Evolutionary conservation across 2,888 invertebrate species (phyloP).

Genomic region (Sthenelais limicola): DNA sequence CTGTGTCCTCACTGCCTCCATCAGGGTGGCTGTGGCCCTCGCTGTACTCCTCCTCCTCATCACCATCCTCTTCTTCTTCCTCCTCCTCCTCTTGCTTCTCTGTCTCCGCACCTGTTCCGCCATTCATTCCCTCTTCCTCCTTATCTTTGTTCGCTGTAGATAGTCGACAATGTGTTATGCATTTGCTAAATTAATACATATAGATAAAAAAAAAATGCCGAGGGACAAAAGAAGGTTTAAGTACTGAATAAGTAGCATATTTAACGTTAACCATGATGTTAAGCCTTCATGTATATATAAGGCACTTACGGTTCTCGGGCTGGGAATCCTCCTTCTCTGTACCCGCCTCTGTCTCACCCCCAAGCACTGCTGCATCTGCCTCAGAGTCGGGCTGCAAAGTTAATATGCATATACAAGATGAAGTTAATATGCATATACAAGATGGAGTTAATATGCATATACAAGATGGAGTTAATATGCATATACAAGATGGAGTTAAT

Average conservation of each 20-base stretch:
- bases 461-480: too few species aligned
- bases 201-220: too few species aligned
- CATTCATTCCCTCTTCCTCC: slow-evolving; percentile 3
- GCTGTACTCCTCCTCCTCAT: slow-evolving; percentile 37
- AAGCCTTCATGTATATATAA: too few species aligned
- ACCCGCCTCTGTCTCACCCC: slow-evolving; percentile 5
- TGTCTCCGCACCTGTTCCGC: slow-evolving; percentile 47
- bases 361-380: slow-evolving; percentile 21
- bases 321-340: slow-evolving; percentile 4
- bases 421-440: too few species aligned
- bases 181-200: too few species aligned
- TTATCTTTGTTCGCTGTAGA: not conserved
- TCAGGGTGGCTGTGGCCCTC: slow-evolving; percentile 48
- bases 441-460: too few species aligned
- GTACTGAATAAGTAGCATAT: too few species aligned
- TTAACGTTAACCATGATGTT: too few species aligned
- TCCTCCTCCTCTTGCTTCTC: slow-evolving; percentile 50
- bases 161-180: too few species aligned
- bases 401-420: too few species aligned
- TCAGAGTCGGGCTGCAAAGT: slow-evolving; percentile 5
- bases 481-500: too few species aligned
- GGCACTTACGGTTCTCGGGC: not conserved
- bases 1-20: slow-evolving; percentile 49
- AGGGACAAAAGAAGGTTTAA: too few species aligned
- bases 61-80: slow-evolving; percentile 39